Base-by-base conservation (phyloP, 2,888 invertebrate species). In the Erebia aethiops region DNA sequence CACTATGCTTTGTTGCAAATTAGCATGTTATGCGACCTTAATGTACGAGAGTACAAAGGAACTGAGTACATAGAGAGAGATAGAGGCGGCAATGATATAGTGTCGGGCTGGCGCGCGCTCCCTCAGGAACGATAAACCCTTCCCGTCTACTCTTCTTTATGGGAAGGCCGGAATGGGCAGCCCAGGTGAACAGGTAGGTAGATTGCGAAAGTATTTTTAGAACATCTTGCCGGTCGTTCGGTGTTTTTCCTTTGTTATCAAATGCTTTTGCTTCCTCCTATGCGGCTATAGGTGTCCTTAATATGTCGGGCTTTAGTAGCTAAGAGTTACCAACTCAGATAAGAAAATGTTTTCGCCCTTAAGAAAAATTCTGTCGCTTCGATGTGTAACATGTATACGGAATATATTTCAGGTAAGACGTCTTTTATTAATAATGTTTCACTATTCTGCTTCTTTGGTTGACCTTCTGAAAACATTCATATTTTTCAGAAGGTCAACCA, bases 111-210 rank as follows among this genome's bases (percentile, higher is more conserved):
- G 85, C 87, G 87, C 88, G 82, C 82, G 87, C 79, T 92, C 93
- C 93, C 92, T 85, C 81, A 89, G 93, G 93, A 84, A 87, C 92
- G 90, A 92, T 92, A 93, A 93, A 92, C 91, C 92, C 92, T 90
- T 89, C 91, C 91, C 90, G 88, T 87, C 88, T 90, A 89, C 92
- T 91, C 91, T 92, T 92, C 92, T 93, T 92, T 93, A 93, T 92
- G 92, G 91, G 89, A 85, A 91, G 91, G 89, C 87, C 89, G 89
- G 89, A 90, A 91, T 88, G 90, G 91, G 88, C 89, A 87, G 89
- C 88, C 88, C 92, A 92, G 91, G 91, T 92, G 91, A 91, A 87
- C 91, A 91, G 91, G 91, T 91, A 90, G 87, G 87, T 88, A 91
- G 90, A 91, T 91, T 91, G 90, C 87, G 85, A 90, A 89, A 88